phyloP scores from a whole-genome alignment of 2,888 invertebrate species.

The Macaria liturata region DNA sequence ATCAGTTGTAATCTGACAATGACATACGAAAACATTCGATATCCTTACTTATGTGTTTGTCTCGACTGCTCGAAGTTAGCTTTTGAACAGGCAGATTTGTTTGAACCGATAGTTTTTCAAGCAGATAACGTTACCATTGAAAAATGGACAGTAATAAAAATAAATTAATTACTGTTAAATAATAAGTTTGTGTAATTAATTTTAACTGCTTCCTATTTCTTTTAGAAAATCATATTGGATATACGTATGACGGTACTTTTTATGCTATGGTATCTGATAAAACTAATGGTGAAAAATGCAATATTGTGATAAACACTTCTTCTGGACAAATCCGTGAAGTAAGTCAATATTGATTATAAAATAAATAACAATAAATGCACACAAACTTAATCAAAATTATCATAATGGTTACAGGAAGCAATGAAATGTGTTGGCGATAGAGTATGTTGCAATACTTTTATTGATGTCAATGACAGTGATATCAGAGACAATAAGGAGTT shows the following conservation, averaged over 20 bases:
- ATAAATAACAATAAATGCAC: no score
- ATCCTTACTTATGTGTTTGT: no score
- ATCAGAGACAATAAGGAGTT: conserved; percentile 10
- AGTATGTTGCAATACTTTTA: background rate
- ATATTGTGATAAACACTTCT: conserved; percentile 18
- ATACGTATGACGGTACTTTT: conserved; percentile 10
- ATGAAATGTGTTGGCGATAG: conserved; percentile 13
- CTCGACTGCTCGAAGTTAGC: no score
- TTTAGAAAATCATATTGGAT: conserved; percentile 19
- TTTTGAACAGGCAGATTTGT: no score
- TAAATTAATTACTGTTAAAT: no score
- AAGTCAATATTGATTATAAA: background rate
- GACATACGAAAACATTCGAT: no score
- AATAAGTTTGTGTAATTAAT: no score
- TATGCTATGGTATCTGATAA: conserved; percentile 4
- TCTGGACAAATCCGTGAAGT: conserved; percentile 15
- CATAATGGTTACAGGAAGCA: conserved; percentile 13
- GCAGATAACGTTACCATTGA: no score
- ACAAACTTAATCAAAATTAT: no score
- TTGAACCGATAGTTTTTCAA: no score
- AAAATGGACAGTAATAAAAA: no score
- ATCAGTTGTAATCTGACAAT: no score
- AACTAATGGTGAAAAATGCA: conserved; percentile 12
- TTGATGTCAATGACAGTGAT: conserved; percentile 13
- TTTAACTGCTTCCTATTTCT: background rate